Percentiles rank a stretch among this genome's conserved stretches.
These are phyloP conservation scores for Paraescarpia echinospica DNA, from an alignment of 1,140 invertebrate species.

Conservation along the genomic window DNA sequence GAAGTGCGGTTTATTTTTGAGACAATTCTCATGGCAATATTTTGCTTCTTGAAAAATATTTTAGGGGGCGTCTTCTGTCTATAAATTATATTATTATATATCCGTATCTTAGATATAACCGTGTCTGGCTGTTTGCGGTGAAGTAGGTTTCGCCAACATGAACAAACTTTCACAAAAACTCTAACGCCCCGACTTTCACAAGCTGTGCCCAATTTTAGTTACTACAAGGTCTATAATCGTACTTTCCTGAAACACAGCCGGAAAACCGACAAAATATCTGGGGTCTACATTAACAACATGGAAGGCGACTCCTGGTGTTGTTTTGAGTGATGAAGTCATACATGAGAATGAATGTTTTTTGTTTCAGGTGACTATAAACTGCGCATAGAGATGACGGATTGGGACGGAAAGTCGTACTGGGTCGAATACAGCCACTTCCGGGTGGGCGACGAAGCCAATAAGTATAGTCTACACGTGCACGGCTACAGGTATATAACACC, in stretches of 20 bases:
- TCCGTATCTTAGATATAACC: too few relatives aligned
- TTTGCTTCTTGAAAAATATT: background rate
- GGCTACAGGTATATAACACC: conserved; percentile 65
- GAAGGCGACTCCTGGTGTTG: background rate
- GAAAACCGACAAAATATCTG: background rate
- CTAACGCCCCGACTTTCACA: too few relatives aligned
- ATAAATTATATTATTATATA: too few relatives aligned
- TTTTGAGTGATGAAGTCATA: background rate
- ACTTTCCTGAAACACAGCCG: background rate
- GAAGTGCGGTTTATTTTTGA: background rate
- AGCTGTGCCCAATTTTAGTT: too few relatives aligned
- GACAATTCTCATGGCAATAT: background rate
- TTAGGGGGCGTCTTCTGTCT: too few relatives aligned
- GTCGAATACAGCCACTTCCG: conserved; percentile 72
- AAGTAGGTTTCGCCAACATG: too few relatives aligned
- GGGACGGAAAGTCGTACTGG: conserved; percentile 59
- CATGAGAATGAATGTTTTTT: conserved; percentile 13
- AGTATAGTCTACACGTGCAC: conserved; percentile 69
- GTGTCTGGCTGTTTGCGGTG: too few relatives aligned
- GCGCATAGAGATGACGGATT: conserved; percentile 69
- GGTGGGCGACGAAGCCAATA: conserved; percentile 68
- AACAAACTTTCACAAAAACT: too few relatives aligned
- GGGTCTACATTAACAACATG: background rate
- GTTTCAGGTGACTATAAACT: conserved; percentile 59
- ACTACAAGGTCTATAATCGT: too few relatives aligned